Evolutionary conservation across 2,888 invertebrate genomes (phyloP), one percentile per base, ranked within the genome.

Genomic region (Aphodius granarius): DNA sequence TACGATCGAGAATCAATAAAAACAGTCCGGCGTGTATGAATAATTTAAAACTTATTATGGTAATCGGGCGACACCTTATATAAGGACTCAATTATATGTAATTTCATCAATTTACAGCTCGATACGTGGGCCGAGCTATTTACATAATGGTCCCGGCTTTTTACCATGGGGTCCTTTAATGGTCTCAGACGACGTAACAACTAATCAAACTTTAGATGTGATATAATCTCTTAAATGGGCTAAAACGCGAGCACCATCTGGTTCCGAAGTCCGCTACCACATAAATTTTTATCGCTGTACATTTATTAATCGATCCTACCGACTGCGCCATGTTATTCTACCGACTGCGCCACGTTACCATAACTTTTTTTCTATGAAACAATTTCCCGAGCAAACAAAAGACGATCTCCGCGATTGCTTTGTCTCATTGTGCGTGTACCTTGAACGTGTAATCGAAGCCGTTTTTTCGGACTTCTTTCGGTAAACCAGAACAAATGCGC

Each of bases 41-140:
- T 43, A 43, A 43, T 43, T 43, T 43, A 43, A 43, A 43, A 43
- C 68, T 22, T 68, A n/a, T 68, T 68, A 68, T 68, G 68, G 68
- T 68, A 68, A 68, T 68, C 21, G 21, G 21, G 68, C 68, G 68
- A 68, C 68, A 68, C 68, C 68, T 68, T 68, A 43, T 43, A 43
- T 68, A 68, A 68, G 68, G 19, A 68, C 68, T 68, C 68, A 68
- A 68, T 68, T 68, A 68, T 22, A 21, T 20, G 68, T 19, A 20
- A 68, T 20, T 68, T 19, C 43, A 43, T 43, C 43, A 43, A 43
- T 43, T 43, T 43, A 43, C 43, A 43, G 43, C 43, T 43, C 43
- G 43, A 43, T 43, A 43, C 43, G 43, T 43, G 43, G 43, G 43
- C 43, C 43, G 43, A 13, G 43, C 43, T 43, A 43, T 43, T 43